Evolutionary conservation across 2,113 vertebrate species (phyloP).

Genomic region (Acanthisitta chloris): DNA sequence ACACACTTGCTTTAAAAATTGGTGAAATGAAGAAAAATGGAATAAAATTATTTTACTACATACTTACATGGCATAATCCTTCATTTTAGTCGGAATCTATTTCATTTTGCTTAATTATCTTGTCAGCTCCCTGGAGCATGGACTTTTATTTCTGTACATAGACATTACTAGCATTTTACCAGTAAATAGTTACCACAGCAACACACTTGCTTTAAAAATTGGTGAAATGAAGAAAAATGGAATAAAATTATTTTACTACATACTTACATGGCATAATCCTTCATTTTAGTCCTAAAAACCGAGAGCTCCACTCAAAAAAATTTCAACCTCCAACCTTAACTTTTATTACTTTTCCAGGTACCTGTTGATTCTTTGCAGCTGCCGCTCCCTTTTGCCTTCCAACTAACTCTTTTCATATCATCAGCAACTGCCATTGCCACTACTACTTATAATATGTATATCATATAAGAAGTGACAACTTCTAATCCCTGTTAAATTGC

Average conservation of each 20-base stretch:
- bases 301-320: neutral
- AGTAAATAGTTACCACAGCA: neutral
- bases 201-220: neutral
- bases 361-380: neutral
- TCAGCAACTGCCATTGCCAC: neutral
- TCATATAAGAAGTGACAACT: neutral
- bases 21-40: neutral
- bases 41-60: neutral
- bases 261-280: neutral
- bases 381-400: neutral
- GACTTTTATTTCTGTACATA: neutral
- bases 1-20: neutral
- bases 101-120: neutral
- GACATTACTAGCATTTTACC: neutral
- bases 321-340: neutral
- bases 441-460: neutral
- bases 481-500: neutral
- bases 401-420: neutral
- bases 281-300: neutral
- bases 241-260: neutral
- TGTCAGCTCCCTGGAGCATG: neutral
- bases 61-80: neutral
- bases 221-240: neutral
- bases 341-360: constrained; percentile 20
- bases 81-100: neutral